These are phyloP conservation scores for Agrilus cyanescens DNA, from an alignment of 2,888 invertebrate species.

Conservation along the genomic window DNA sequence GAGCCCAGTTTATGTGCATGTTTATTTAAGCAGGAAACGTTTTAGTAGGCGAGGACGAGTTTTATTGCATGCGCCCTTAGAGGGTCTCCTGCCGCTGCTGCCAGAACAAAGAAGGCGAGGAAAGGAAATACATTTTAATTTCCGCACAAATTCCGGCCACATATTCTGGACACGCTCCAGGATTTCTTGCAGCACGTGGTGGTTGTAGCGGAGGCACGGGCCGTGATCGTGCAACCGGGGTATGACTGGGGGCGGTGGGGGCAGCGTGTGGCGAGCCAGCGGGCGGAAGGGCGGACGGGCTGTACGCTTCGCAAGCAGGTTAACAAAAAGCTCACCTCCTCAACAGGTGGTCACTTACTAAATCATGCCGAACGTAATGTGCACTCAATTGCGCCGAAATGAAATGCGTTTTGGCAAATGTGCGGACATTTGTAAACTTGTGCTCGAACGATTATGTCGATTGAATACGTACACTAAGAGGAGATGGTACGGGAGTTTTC, in stretches of 20 bases:
- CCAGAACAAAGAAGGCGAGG: no score
- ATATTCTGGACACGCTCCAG: slow-evolving; percentile 15
- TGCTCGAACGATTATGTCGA: slow-evolving; percentile 5
- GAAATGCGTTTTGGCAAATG: no score
- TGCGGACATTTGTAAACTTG: slow-evolving; percentile 1
- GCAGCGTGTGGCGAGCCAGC: no score
- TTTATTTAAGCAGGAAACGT: no score
- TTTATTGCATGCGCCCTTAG: no score
- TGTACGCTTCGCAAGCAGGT: no score
- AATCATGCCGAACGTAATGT: slow-evolving; percentile 10
- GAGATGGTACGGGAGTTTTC: no score
- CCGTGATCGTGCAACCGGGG: slow-evolving; percentile 7
- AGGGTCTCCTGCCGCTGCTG: no score
- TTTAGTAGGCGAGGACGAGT: no score
- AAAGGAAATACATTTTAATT: slow-evolving; percentile 9
- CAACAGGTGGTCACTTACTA: slow-evolving; percentile 18
- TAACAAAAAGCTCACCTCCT: slow-evolving; percentile 4
- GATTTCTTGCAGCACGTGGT: slow-evolving; percentile 12
- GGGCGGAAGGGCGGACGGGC: no score
- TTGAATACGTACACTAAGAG: slow-evolving; percentile 7
- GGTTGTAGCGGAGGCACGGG: slow-evolving; percentile 13
- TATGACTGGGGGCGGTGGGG: no score
- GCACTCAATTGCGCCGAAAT: slow-evolving; percentile 6
- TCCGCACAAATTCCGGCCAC: slow-evolving; percentile 9
- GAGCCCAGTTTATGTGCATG: no score